Percentiles rank a stretch among this genome's conserved stretches.
Conservation (phyloP, 2,888 invertebrate genomes). For the Labia minor region DNA sequence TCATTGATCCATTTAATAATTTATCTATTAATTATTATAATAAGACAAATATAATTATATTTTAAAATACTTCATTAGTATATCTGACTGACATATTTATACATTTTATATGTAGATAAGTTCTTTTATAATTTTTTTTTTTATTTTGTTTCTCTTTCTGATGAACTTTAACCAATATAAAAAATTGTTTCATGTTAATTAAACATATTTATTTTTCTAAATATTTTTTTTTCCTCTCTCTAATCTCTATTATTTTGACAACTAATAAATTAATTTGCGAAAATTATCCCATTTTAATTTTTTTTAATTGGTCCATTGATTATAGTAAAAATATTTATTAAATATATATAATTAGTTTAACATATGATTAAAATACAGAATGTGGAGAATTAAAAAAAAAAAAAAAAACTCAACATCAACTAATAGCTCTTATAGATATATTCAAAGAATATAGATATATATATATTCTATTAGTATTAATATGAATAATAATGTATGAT, state of each 20-base stretch:
- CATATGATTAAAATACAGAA: neutral
- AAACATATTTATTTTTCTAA: neutral
- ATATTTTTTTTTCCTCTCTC: too few species aligned
- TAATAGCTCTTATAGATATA: constrained; percentile 15
- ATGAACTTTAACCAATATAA: neutral
- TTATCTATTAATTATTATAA: too few species aligned
- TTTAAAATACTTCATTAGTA: neutral
- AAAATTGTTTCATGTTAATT: neutral
- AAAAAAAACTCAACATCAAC: neutral
- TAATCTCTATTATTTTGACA: constrained; percentile 8
- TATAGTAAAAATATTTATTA: constrained; percentile 14
- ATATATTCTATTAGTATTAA: neutral
- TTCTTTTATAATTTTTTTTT: too few species aligned
- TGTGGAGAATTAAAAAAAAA: neutral
- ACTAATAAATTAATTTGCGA: constrained; percentile 13
- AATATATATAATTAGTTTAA: constrained; percentile 16
- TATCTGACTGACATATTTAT: neutral
- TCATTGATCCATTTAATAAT: too few species aligned
- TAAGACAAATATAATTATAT: too few species aligned
- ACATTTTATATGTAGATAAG: neutral
- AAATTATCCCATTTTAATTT: constrained; percentile 3
- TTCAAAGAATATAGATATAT: neutral
- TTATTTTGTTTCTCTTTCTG: neutral
- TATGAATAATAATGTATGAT: constrained; percentile 14
- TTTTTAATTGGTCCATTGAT: constrained; percentile 8